Conservation (phyloP, 2,113 vertebrate species). For the Castor canadensis region DNA sequence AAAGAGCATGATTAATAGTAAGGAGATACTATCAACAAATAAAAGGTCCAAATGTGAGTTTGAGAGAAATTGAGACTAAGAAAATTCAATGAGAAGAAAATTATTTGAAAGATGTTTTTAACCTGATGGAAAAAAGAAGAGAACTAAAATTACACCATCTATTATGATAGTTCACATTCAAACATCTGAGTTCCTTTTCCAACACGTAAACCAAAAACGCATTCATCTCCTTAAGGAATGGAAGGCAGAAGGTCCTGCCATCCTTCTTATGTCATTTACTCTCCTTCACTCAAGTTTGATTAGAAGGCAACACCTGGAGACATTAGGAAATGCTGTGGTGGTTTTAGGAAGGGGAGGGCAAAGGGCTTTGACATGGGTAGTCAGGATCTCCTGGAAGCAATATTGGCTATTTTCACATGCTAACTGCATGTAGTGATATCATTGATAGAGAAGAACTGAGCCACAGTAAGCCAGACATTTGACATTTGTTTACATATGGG, state of each 20-base stretch:
- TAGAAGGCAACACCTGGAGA: neutral
- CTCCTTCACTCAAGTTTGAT: neutral
- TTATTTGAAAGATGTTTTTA: constrained; percentile 69
- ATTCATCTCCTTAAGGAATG: neutral
- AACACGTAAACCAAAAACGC: constrained; percentile 9
- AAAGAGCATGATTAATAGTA: constrained; percentile 62
- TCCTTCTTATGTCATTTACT: neutral
- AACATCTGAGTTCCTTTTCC: constrained; percentile 39
- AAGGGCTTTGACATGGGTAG: neutral
- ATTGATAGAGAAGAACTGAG: neutral
- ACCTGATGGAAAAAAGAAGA: constrained; percentile 36
- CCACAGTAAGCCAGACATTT: neutral
- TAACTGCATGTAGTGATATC: neutral
- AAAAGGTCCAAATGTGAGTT: constrained; percentile 49
- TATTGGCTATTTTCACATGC: neutral
- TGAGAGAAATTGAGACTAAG: constrained; percentile 45
- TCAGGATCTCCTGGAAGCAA: neutral
- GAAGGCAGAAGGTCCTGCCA: neutral
- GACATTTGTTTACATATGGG: neutral
- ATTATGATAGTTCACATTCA: constrained; percentile 52
- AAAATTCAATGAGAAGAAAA: constrained; percentile 59
- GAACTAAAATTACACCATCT: constrained; percentile 59
- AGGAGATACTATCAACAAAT: constrained; percentile 52
- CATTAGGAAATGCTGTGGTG: neutral
- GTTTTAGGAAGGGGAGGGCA: neutral